Base-by-base conservation (phyloP, 2,113 vertebrate species). In the Tyto alba region DNA sequence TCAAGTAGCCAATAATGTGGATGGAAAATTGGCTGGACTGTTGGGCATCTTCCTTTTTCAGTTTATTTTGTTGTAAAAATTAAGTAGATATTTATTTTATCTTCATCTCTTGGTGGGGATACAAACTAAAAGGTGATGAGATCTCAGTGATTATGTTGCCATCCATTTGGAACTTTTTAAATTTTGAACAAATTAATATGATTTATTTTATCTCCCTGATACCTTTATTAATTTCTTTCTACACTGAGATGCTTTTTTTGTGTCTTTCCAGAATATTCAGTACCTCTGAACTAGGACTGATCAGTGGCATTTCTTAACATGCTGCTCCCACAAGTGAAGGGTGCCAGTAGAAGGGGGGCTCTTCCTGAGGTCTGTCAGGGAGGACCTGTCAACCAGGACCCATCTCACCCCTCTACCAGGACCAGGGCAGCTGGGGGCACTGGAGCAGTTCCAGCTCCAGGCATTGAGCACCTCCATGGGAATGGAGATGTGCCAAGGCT, bases 1-100 rank as follows among this genome's bases (percentile, higher is more conserved):
- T 27, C 0, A 0, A 38, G 52, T n/a, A 60, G 9, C 11, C 22
- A 82, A n/a, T 48, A 38, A 34, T 9, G 8, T 26, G 16, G 16
- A 50, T 14, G 7, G 32, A 72, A 82, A 78, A 50, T 43, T 67
- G 63, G 2, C 27, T 67, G 16, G 32, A n/a, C 40, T 27, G 4
- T 25, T 67, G 10, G 27, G 11, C 10, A 67, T 9, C 13, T 60
- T 63, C 27, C 73, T 79, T 63, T 53, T 29, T 67, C 16, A 36
- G 27, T 50, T 83, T 72, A 75, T 76, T 84, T 85, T 50, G 9
- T 50, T 73, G 19, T 30, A 76, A n/a, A 64, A 48, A 53, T 8
- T 62, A 52, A 43, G 4, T 22, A 74, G 32, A 38, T 86, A 62
- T 60, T 62, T 60, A 30, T 47, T 93, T 76, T 81, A 36, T 71